These are phyloP conservation scores for Macrostomum lignano DNA, from an alignment of 1,140 invertebrate genomes.

Conservation along the genomic window DNA sequence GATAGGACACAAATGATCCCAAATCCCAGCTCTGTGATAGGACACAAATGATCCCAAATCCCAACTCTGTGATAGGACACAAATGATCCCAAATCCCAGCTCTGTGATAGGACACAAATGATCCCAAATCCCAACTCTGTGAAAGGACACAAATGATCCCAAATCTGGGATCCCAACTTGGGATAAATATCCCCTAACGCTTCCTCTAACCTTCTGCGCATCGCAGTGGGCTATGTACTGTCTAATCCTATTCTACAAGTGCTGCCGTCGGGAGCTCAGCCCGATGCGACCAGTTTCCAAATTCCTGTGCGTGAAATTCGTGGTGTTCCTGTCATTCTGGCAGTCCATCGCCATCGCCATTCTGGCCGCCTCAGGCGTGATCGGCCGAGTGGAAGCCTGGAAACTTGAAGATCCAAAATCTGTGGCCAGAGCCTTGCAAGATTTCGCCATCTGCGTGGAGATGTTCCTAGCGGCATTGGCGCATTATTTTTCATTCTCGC, in stretches of 20 bases:
- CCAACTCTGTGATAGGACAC: too few relatives aligned
- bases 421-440: conserved; percentile 47
- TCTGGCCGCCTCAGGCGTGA: conserved; percentile 45
- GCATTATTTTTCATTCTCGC: conserved; percentile 74
- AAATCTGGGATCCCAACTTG: too few relatives aligned
- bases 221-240: conserved; percentile 56
- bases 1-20: too few relatives aligned
- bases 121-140: too few relatives aligned
- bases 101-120: too few relatives aligned
- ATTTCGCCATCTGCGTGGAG: conserved; percentile 81
- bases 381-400: conserved; percentile 32
- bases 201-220: conserved; percentile 1
- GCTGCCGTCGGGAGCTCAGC: conserved; percentile 49
- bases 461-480: conserved; percentile 82
- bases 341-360: conserved; percentile 64
- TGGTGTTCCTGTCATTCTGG: conserved; percentile 92
- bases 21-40: too few relatives aligned
- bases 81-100: too few relatives aligned
- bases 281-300: conserved; percentile 75
- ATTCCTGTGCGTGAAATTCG: conserved; percentile 87
- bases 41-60: too few relatives aligned
- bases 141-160: too few relatives aligned
- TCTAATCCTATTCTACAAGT: conserved; percentile 65
- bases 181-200: background rate
- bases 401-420: conserved; percentile 36